Conservation (phyloP, 2,888 invertebrate species). For the Tipula helvola region DNA sequence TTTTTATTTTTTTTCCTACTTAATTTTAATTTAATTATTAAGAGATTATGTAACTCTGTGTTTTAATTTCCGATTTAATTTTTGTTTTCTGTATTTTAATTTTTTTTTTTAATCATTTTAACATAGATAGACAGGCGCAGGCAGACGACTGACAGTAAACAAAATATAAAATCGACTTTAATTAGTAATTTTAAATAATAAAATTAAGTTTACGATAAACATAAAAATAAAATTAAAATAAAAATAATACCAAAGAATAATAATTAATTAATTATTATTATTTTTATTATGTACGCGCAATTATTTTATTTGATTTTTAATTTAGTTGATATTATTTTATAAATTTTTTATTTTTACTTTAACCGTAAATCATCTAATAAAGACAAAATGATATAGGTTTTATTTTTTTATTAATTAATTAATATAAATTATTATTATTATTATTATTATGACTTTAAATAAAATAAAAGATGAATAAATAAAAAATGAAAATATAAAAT, state of each 20-base stretch:
- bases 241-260: not conserved
- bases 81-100: not conserved
- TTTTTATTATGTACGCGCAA: not conserved
- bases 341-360: not conserved
- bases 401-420: not conserved
- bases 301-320: not conserved
- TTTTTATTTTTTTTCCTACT: not conserved
- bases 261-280: not conserved
- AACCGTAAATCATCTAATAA: not conserved
- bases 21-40: not conserved
- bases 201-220: not conserved
- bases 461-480: not conserved
- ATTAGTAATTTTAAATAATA: not conserved
- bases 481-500: not conserved
- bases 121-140: not conserved
- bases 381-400: not conserved
- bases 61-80: not conserved
- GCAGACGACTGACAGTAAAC: not conserved
- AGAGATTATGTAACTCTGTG: not conserved
- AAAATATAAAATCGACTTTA: not conserved
- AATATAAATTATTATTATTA: not conserved
- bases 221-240: not conserved
- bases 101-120: not conserved
- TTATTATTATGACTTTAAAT: not conserved
- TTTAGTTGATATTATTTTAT: not conserved